Evolutionary conservation across 2,888 invertebrate genomes (phyloP).

Genomic region (Drosophila demipolita): DNA sequence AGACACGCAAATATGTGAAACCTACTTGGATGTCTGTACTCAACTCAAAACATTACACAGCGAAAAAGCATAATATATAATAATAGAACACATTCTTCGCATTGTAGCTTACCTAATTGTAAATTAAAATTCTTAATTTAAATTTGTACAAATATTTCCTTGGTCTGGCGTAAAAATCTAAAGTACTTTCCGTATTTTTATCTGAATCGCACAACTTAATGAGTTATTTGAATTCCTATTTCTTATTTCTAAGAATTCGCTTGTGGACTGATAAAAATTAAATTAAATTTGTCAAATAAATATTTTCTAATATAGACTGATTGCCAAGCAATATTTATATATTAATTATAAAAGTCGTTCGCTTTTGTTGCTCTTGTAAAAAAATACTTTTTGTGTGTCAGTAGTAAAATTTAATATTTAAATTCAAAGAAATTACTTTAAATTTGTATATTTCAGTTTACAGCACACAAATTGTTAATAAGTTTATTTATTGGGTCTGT

Average conservation of each 20-base stretch:
- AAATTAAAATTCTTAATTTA: not conserved
- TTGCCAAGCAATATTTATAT: not conserved
- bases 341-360: not conserved
- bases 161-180: not conserved
- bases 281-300: not conserved
- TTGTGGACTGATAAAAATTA: not conserved
- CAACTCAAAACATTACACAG: not conserved
- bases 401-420: no score
- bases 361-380: not conserved
- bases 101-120: not conserved
- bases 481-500: constrained; percentile 1
- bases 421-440: not conserved
- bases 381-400: not conserved
- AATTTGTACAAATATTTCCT: not conserved
- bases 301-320: not conserved
- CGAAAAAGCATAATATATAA: not conserved
- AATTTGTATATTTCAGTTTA: not conserved
- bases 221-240: not conserved
- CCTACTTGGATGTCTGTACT: constrained; percentile 2
- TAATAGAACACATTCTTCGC: not conserved
- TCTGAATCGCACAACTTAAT: not conserved
- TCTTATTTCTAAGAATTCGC: not conserved
- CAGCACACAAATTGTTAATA: not conserved
- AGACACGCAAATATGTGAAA: constrained; percentile 1
- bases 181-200: not conserved